Conservation (phyloP, 2,888 invertebrate genomes). For the Andrena bicolor region DNA sequence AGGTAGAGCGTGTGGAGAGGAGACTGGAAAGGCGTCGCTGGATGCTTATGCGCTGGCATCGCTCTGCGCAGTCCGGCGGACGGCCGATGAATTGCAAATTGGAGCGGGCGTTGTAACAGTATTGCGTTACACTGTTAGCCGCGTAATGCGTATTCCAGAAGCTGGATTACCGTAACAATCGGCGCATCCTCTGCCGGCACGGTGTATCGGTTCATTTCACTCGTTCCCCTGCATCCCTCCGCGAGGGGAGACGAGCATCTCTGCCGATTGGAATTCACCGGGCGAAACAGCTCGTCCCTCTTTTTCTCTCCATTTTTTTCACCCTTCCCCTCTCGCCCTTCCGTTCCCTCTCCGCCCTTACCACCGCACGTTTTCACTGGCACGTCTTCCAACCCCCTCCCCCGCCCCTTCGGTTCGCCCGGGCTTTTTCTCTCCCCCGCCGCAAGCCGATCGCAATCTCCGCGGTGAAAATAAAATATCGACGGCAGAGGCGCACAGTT, state of each 20-base stretch:
- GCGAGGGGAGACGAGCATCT: not conserved
- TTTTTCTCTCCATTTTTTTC: not conserved
- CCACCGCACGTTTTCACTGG: not conserved
- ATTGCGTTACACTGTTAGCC: slow-evolving; percentile 61
- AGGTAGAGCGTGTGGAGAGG: not conserved
- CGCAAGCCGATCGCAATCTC: slow-evolving; percentile 40
- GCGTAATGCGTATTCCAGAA: slow-evolving; percentile 66
- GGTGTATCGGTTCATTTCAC: slow-evolving; percentile 61
- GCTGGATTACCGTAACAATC: slow-evolving; percentile 71
- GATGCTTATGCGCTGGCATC: slow-evolving; percentile 47
- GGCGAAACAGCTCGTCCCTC: not conserved
- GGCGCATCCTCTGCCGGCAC: slow-evolving; percentile 57
- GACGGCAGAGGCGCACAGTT: slow-evolving; percentile 29
- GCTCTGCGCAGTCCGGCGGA: slow-evolving; percentile 35
- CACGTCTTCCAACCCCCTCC: not conserved
- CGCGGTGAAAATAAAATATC: slow-evolving; percentile 49
- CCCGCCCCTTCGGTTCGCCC: not conserved
- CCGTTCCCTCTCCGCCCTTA: not conserved
- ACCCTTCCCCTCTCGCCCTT: not conserved
- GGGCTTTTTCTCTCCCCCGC: not conserved
- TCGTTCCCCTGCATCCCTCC: slow-evolving; percentile 39
- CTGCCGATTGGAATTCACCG: slow-evolving; percentile 31
- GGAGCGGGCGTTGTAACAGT: slow-evolving; percentile 60
- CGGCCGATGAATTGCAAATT: slow-evolving; percentile 69
- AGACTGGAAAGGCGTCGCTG: slow-evolving; percentile 49